Conservation (phyloP, 1,140 invertebrate genomes). For the Nixonia krombeini region DNA sequence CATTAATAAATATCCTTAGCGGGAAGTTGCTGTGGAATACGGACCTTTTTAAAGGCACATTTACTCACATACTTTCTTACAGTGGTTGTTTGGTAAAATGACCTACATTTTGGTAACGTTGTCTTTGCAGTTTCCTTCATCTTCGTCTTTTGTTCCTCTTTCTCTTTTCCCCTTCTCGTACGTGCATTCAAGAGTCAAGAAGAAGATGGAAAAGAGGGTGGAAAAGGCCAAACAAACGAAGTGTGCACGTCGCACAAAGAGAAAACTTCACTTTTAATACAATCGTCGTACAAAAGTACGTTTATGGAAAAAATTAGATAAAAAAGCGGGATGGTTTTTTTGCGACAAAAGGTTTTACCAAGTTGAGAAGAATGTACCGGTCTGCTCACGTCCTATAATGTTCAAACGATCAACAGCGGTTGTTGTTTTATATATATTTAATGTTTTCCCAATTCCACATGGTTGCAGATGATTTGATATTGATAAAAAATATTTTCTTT, state of each 20-base stretch:
- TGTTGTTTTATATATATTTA: no score
- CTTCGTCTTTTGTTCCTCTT: constrained; percentile 7
- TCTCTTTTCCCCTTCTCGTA: not conserved
- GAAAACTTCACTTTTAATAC: constrained; percentile 14
- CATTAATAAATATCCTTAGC: constrained; percentile 35
- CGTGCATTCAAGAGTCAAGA: constrained; percentile 4
- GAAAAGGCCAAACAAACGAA: constrained; percentile 27
- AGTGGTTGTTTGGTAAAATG: constrained; percentile 24
- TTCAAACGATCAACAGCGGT: no score
- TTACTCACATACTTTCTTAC: constrained; percentile 26
- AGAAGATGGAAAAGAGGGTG: constrained; percentile 9
- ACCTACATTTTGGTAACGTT: constrained; percentile 41
- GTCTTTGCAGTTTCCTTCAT: constrained; percentile 12
- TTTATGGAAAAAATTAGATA: not conserved
- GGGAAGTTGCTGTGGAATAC: constrained; percentile 22
- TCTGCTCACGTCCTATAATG: no score
- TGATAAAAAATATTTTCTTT: no score
- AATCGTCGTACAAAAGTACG: not conserved
- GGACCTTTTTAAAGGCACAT: constrained; percentile 32
- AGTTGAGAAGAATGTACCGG: no score
- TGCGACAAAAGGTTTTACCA: no score
- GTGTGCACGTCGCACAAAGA: constrained; percentile 4
- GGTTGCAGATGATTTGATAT: no score
- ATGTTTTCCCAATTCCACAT: no score
- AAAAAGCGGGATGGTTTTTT: no score